Base-by-base conservation (phyloP, 2,888 invertebrate genomes). In the Hipparchia sbordonii region DNA sequence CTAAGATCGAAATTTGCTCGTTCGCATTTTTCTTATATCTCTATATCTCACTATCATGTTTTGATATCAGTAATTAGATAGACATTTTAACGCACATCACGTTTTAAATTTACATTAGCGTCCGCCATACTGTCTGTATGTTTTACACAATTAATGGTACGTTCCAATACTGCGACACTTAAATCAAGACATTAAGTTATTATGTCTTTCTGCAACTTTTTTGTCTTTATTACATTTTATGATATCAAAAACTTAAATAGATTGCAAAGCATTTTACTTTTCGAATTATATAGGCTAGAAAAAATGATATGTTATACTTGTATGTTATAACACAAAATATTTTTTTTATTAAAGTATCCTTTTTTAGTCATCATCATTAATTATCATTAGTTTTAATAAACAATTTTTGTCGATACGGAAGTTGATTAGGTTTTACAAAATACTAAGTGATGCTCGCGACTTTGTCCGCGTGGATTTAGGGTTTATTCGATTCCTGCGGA, bases 61-160 rank as follows among this genome's bases (percentile, higher is more conserved):
- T 68, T 68, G 65, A 71, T 74, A 76, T 76, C 71, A 71, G 72
- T 73, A 76, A 76, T 76, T 72, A 74, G 72, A 72, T 66, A 71
- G 67, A 74, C 59, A 66, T 74, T 72, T 76, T 71, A 71, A 76
- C 63, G 60, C 76, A 67, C 72, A 59, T 74, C 74, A 76, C 75
- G 77, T 76, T 66, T 63, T 45, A 33, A 60, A 76, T 76, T 75
- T 70, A 77, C 74, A 78, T 76, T 57, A 56, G 48, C 61, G 72
- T 74, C 70, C 74, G 74, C 68, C 74, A 72, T 70, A 74, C 74
- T 52, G 72, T 76, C 72, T 74, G 70, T 74, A 62, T 72, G 71
- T 45, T 67, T 74, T 57, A 74, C 46, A 70, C 45, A 61, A 57
- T 76, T 72, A 68, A 23, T 10, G 57, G 68, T 51, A 13, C 10